Conservation (phyloP, 1,140 invertebrate species). For the Mya arenaria region DNA sequence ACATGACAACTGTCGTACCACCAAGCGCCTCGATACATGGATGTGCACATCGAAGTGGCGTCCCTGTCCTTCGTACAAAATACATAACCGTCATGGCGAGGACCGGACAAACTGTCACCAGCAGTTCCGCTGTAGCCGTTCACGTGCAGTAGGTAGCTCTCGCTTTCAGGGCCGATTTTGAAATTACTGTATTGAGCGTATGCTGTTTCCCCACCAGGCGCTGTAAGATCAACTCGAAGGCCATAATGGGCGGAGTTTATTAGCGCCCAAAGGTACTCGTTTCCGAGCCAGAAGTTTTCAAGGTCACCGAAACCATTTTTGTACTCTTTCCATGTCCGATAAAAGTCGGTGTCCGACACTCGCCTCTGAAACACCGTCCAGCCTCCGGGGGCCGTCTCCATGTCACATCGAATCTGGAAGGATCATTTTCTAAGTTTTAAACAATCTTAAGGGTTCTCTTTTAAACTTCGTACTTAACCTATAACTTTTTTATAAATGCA, state of each 20-base stretch:
- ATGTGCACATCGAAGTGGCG: not conserved
- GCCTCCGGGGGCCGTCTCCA: not conserved
- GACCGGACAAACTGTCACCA: not conserved
- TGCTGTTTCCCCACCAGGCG: not conserved
- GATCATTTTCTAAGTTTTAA: no score
- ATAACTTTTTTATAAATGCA: no score
- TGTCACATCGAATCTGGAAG: not conserved
- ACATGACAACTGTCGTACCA: slow-evolving; percentile 22
- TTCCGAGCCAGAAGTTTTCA: slow-evolving; percentile 83
- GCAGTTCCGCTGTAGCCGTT: slow-evolving; percentile 14
- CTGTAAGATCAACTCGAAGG: slow-evolving; percentile 15
- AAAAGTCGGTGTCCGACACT: slow-evolving; percentile 3
- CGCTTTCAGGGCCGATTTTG: not conserved
- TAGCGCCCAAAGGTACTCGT: slow-evolving; percentile 73
- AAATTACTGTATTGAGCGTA: slow-evolving; percentile 14
- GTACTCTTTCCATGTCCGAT: slow-evolving; percentile 85
- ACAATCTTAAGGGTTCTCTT: no score
- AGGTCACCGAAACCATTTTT: slow-evolving; percentile 96
- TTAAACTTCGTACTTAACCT: no score
- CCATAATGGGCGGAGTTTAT: not conserved
- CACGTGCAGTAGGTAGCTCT: not conserved
- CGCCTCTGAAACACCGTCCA: slow-evolving; percentile 29
- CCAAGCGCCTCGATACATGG: slow-evolving; percentile 12
- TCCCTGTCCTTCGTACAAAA: slow-evolving; percentile 33
- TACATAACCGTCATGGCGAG: not conserved